Base-by-base conservation (phyloP, 2,113 vertebrate species). In the Tragelaphus buxtoni region DNA sequence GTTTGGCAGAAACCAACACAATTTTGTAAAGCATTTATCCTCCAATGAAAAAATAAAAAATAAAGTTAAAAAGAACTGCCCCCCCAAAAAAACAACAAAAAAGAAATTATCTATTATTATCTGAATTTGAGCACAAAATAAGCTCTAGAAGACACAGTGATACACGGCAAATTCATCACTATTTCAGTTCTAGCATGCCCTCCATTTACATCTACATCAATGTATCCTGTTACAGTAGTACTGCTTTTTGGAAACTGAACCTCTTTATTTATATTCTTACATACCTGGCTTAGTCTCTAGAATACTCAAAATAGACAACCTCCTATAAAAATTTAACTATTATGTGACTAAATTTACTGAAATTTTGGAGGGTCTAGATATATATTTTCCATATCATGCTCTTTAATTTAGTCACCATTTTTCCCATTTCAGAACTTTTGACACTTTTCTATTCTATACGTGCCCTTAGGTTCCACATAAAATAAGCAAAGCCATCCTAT, bases 21-120 rank as follows among this genome's bases (percentile, higher is more conserved):
- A 39, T 69, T 69, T n/a, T 39, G 9, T 69, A 39, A 39, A 69
- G 65, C 65, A 69, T 11, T 69, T 69, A 69, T 39, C n/a, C 9
- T 69, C 39, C 65, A 69, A 39, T 39, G 18, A 39, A 39, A 69
- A 39, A 35, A 9, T 58, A 32, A 32, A 61, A 32, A 30, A 63
- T 32, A 22, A 69, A 69, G 7, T 69, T 69, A 35, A 35, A 65
- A 69, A 69, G n/a, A 69, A 69, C 65, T 69, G n/a, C n/a, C 9
- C 0, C 9, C n/a, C 0, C 39, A 2, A 35, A 35, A 39, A 39
- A 39, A 39, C 39, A 2, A 35, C 2, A 39, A 39, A 39, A 39
- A 39, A 39, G 39, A 39, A 39, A 39, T 39, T 39, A 39, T 39
- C 4, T 39, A 39, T 39, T 39, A 39, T 39, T 39, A 39, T 39